phyloP scores from a whole-genome alignment of 2,113 vertebrate genomes.

The Grantiella picta region DNA sequence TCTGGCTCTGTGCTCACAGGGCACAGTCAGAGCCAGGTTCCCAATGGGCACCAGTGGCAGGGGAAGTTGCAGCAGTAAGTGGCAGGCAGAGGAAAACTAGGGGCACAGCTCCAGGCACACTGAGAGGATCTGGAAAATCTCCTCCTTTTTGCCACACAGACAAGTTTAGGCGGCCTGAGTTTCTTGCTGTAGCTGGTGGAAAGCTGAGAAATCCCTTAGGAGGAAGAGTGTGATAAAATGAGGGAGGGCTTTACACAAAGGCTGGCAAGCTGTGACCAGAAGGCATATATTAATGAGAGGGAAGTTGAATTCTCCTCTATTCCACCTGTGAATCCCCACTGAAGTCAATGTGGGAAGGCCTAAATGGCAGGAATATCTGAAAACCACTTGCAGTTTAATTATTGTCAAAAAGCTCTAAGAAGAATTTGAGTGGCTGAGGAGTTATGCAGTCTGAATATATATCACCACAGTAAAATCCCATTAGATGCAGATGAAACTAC shows the following conservation, averaged over 20 bases:
- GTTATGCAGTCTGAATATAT: background rate
- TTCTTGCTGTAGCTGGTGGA: background rate
- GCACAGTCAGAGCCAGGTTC: background rate
- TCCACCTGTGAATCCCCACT: background rate
- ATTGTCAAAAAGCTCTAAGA: background rate
- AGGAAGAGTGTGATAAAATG: background rate
- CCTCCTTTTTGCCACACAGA: background rate
- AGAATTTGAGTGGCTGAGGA: background rate
- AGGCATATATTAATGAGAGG: background rate
- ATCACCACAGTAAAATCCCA: background rate
- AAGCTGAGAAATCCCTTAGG: slow-evolving; percentile 5
- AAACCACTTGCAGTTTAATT: background rate
- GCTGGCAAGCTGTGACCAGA: slow-evolving; percentile 10
- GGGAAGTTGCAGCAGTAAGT: background rate
- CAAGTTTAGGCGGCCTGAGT: background rate
- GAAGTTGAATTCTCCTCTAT: background rate
- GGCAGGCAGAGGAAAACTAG: background rate
- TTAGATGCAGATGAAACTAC: slow-evolving; percentile 4
- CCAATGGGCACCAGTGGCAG: background rate
- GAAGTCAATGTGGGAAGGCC: background rate
- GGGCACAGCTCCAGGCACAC: background rate
- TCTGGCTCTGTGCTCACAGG: background rate
- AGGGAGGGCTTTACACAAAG: background rate
- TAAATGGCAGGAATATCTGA: background rate
- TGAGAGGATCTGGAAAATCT: background rate